Evolutionary conservation across 2,113 vertebrate genomes (phyloP), one percentile per base, ranked within the genome.

Genomic region (Origma solitaria): DNA sequence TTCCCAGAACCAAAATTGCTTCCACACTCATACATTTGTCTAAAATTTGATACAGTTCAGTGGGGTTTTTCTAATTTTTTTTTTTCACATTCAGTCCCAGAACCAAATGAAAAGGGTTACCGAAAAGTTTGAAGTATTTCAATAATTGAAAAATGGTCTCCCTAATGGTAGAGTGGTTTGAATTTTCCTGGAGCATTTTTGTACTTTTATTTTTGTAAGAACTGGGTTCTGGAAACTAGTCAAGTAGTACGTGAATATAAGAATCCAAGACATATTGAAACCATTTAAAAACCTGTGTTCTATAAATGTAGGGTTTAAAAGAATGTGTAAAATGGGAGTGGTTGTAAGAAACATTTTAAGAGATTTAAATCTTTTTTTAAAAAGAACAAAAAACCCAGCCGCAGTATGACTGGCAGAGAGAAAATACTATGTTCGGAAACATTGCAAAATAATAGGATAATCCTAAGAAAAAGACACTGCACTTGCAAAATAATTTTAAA

Each of bases 141-240:
- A 33, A 2, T 64, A 69, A 80, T 40, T 45, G 33, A 60, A 81
- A 79, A 92, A 23, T 0, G 1, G 33, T 56, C 25, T 76, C 50
- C 53, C 25, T 75, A n/a, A 76, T 19, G 30, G 21, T 58, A n/a
- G 23, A 78, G 30, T 54, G 77, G 62, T 86, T 75, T 82, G 47
- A 93, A 88, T 80, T 92, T 83, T 66, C 75, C 60, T 61, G 60
- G 54, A 88, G 22, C 42, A 13, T 40, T 87, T 50, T 20, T 66
- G 27, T 72, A 53, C 44, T 95, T 86, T 45, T 93, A 61, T 94
- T 96, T 96, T 88, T 62, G 23, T 92, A 91, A 95, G 86, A 92
- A 64, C 24, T 80, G 27, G 5, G 4, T 79, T 82, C 72, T 96
- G 96, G 96, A 94, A 96, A 68, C 62, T 50, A 58, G 31, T 80